Conservation (phyloP, 2,888 invertebrate species). For the Cerceris rybyensis region DNA sequence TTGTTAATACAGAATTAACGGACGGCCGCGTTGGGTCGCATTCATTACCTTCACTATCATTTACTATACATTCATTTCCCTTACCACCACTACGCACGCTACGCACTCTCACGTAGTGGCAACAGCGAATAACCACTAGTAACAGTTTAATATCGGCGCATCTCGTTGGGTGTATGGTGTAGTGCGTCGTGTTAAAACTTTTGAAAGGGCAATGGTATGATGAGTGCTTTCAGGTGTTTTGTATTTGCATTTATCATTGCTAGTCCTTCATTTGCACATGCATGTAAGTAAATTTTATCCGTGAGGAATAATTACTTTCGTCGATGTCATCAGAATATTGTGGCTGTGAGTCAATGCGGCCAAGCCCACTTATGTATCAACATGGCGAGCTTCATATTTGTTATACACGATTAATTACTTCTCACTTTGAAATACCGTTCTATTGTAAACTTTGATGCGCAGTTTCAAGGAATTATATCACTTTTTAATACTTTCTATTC, state of each 20-base stretch:
- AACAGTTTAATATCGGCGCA: slow-evolving; percentile 49
- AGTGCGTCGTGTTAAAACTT: not conserved
- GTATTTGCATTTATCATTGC: slow-evolving; percentile 64
- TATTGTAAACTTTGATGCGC: not conserved
- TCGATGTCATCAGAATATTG: slow-evolving; percentile 50
- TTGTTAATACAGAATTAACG: no score
- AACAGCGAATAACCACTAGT: slow-evolving; percentile 5
- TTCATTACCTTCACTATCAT: no score
- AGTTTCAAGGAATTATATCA: no score
- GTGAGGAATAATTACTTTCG: not conserved
- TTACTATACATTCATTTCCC: no score
- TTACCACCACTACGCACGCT: no score
- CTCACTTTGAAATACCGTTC: not conserved
- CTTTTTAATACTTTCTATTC: no score
- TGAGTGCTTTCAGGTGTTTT: slow-evolving; percentile 69
- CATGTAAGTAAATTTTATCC: slow-evolving; percentile 69
- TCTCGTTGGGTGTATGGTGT: slow-evolving; percentile 14
- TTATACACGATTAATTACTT: not conserved
- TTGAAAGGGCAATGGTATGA: slow-evolving; percentile 71
- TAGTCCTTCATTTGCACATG: slow-evolving; percentile 58
- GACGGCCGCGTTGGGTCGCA: no score
- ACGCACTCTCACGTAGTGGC: no score
- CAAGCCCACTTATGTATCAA: slow-evolving; percentile 72
- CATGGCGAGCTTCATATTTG: slow-evolving; percentile 66
- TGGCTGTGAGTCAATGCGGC: slow-evolving; percentile 60